Base-by-base conservation (phyloP, 2,888 invertebrate species). In the Machimus rusticus region DNA sequence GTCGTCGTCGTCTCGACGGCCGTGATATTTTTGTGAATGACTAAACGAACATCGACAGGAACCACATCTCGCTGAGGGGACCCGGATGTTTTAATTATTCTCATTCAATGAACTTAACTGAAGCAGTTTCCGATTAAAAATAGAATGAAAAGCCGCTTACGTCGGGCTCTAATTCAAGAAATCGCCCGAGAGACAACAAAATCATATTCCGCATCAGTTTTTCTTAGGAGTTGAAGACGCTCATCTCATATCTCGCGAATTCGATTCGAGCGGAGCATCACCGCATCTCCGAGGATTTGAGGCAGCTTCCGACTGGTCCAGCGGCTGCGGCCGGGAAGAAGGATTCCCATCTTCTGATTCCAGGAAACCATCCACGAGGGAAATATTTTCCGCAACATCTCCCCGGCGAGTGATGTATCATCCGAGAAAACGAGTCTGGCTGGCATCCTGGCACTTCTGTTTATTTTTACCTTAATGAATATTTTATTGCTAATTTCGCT, bases 91-190 rank as follows among this genome's bases (percentile, higher is more conserved):
- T 78, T 78, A 78, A 78, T 77, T 78, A 78, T 43, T 78, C 39
- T 78, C 78, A 78, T 78, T 78, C 78, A 78, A 78, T 78, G 78
- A 78, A 78, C 78, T 78, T 39, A 39, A 43, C 78, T 19, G 34
- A 37, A 37, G 43, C 9, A 78, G 8, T 78, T 78, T 23, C 43
- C 39, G 23, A 43, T 43, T 39, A 78, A 78, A 78, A 78, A 78
- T 78, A 78, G 78, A n/a, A 78, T 46, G 16, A 43, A 78, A 37
- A 43, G 0, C 39, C 39, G 78, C 78, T 78, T 78, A 78, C 78
- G 78, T 43, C 19, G 39, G 23, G 43, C 37, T 78, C 23, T 78
- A 78, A 78, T 78, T 78, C 78, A 78, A 78, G 78, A 78, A 78
- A 78, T 39, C 39, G 19, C 23, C 12, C 23, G 78, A 78, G 43